Conservation (phyloP, 1,140 invertebrate species). For the Delia radicum region DNA sequence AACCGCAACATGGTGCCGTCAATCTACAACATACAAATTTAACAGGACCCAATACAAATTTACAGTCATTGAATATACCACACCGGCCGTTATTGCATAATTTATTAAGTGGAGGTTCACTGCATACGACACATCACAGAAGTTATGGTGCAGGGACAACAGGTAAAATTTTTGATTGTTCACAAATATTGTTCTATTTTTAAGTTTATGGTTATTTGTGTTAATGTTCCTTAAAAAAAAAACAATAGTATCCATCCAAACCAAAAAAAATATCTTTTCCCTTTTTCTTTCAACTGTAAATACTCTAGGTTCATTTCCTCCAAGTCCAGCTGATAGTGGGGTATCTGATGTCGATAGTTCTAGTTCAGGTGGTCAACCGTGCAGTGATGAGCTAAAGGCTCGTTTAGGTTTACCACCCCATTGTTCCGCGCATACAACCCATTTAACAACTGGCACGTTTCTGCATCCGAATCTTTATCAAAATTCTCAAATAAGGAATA, state of each 20-base stretch:
- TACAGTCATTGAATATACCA: conserved; percentile 48
- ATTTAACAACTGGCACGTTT: conserved; percentile 52
- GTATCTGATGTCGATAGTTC: conserved; percentile 95
- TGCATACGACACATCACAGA: conserved; percentile 55
- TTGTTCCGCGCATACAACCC: conserved; percentile 39
- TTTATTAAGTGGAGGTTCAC: conserved; percentile 52
- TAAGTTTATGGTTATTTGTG: neutral
- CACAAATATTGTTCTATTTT: neutral
- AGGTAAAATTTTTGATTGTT: conserved; percentile 37
- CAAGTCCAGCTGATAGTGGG: conserved; percentile 94
- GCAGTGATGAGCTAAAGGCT: conserved; percentile 84
- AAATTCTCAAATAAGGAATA: conserved; percentile 54
- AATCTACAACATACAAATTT: conserved; percentile 30
- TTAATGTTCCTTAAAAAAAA: neutral
- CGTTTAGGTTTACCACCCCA: conserved; percentile 63
- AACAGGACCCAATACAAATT: conserved; percentile 24
- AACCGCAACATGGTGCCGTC: conserved; percentile 37
- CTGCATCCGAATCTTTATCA: conserved; percentile 56
- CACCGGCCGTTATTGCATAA: conserved; percentile 54
- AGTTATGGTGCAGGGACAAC: conserved; percentile 54
- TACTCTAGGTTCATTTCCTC: conserved; percentile 81
- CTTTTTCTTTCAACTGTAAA: neutral
- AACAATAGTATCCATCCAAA: neutral
- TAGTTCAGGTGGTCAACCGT: conserved; percentile 80
- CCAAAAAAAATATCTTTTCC: neutral